These are phyloP conservation scores for Scaptomyza cyrtandrae DNA, from an alignment of 2,888 invertebrate species.

Conservation along the genomic window DNA sequence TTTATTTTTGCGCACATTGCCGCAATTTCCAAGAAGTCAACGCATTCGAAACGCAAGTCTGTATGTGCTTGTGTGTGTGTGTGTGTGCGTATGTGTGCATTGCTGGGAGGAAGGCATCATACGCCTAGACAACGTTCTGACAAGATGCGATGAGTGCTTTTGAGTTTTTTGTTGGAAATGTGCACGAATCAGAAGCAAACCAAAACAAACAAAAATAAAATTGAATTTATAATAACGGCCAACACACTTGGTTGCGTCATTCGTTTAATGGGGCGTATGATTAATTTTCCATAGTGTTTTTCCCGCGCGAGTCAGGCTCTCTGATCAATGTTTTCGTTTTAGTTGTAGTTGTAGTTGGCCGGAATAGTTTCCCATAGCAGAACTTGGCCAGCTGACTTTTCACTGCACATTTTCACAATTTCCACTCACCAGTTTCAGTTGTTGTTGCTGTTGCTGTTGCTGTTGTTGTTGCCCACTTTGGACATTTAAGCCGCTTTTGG, in stretches of 20 bases:
- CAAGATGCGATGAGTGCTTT: slow-evolving; percentile 62
- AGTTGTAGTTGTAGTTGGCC: slow-evolving; percentile 9
- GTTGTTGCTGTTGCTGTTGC: slow-evolving; percentile 63
- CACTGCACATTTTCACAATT: slow-evolving; percentile 80
- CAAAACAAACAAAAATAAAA: neutral
- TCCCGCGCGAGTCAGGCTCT: slow-evolving; percentile 19
- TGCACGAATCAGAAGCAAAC: slow-evolving; percentile 50
- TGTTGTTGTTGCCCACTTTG: slow-evolving; percentile 77
- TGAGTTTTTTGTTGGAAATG: slow-evolving; percentile 50
- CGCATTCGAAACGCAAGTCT: slow-evolving; percentile 27
- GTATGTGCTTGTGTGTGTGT: slow-evolving; percentile 1
- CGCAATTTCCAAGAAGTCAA: slow-evolving; percentile 60
- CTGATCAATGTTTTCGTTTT: neutral
- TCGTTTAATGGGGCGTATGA: slow-evolving; percentile 78
- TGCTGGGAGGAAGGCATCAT: slow-evolving; percentile 2
- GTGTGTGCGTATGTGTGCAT: neutral
- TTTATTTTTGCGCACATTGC: slow-evolving; percentile 64
- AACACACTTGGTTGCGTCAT: slow-evolving; percentile 61
- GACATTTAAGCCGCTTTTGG: slow-evolving; percentile 81
- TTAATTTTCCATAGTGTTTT: slow-evolving; percentile 58
- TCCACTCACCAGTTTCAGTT: slow-evolving; percentile 52
- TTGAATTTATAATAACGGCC: slow-evolving; percentile 31
- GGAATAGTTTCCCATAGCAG: slow-evolving; percentile 62
- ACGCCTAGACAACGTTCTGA: slow-evolving; percentile 44
- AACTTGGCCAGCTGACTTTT: slow-evolving; percentile 75